Base-by-base conservation (phyloP, 2,888 invertebrate genomes). In the Drosophila siamana region DNA sequence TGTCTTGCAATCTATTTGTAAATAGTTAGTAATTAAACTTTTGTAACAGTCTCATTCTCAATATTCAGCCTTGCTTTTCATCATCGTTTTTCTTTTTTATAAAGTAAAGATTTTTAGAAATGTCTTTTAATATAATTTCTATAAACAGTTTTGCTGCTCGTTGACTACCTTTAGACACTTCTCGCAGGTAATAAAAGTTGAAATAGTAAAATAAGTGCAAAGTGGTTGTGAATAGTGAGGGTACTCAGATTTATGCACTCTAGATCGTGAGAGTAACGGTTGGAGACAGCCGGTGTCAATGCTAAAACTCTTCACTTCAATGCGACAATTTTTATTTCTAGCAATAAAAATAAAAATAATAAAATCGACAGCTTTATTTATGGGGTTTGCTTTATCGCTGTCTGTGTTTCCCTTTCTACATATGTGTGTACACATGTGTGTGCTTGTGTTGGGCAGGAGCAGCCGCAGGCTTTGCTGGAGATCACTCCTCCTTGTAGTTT, bases 401-500 rank as follows among this genome's bases (percentile, higher is more conserved):
- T 22, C 9, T 26, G 22, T 22, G 9, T n/a, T 8, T 24, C 43
- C n/a, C 8, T 38, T 4, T 5, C n/a, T 33, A 24, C 9, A 8
- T 33, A 19, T 11, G 3, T 19, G 16, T 16, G 28, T 33, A 2
- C 16, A 16, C 13, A 1, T 48, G 7, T 33, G 8, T 51, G 19
- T 13, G 36, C 33, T n/a, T 33, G 33, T 11, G 36, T 33, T 1
- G 13, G 36, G 36, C 15, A 38, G 36, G 13, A 38, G 15, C 36
- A 38, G 36, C 36, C 40, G 15, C 24, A 24, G 56, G 30, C 13
- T 44, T 44, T 13, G 38, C 13, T 54, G 16, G 44, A 33, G 43
- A 19, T 3, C 3, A 19, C 84, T 72, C 80, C 80, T 63, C 76
- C 86, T 83, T 76, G 77, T 68, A 80, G 80, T 86, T 62, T 61